These are phyloP conservation scores for Macrophya annulata DNA, from an alignment of 2,888 invertebrate species.

Conservation along the genomic window DNA sequence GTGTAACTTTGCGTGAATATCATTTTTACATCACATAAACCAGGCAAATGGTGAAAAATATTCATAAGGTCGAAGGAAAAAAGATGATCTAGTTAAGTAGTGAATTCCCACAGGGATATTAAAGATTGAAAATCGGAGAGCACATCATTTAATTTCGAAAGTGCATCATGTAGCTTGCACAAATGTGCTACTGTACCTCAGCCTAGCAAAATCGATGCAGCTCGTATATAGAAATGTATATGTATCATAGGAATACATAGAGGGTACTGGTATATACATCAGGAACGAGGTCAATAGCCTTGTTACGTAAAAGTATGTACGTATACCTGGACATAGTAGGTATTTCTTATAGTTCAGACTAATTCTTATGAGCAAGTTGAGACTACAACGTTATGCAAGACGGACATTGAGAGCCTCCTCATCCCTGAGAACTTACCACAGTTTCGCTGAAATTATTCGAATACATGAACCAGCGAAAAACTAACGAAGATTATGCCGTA, in stretches of 20 bases:
- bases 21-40: not conserved
- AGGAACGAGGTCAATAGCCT: conserved; percentile 37
- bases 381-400: conserved; percentile 8
- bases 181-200: conserved; percentile 9
- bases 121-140: not conserved
- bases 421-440: not conserved
- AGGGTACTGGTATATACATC: conserved; percentile 16
- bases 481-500: not conserved
- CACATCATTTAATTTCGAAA: conserved; percentile 3
- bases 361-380: conserved; percentile 5
- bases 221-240: conserved; percentile 19
- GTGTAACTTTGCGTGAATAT: not conserved
- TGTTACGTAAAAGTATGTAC: conserved; percentile 38
- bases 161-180: conserved; percentile 19
- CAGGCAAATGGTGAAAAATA: not conserved
- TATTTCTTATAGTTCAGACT: not conserved
- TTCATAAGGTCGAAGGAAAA: not conserved
- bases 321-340: not conserved
- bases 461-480: not conserved
- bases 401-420: not conserved
- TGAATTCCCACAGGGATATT: not conserved
- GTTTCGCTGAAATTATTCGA: not conserved
- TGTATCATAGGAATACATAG: not conserved
- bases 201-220: conserved; percentile 38
- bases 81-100: not conserved